Base-by-base conservation (phyloP, 2,888 invertebrate genomes). In the Pristionchus entomophagus region DNA sequence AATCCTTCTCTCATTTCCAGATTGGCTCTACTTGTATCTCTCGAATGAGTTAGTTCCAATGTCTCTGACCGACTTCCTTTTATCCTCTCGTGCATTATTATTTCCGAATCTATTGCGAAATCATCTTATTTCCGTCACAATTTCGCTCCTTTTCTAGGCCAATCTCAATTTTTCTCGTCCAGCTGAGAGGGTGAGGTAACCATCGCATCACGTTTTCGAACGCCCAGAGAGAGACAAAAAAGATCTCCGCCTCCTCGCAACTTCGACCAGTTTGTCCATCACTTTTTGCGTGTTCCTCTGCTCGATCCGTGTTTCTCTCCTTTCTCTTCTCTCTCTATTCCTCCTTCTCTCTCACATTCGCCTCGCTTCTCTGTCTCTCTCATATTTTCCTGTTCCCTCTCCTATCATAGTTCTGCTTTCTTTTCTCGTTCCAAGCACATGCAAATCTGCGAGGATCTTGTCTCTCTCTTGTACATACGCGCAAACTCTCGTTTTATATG, bases 321-420 rank as follows among this genome's bases (percentile, higher is more conserved):
- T 17, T 62, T 62, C 65, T 38, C 65, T 38, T 4, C 65, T 17
- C 65, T 38, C 65, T 65, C 65, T 65, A 35, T 26, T 38, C 38
- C 22, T 38, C 59, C 59, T 22, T 38, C 65, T 38, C 65, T 65
- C 35, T 65, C 65, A 10, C 38, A 2, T 6, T 65, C 38, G 35
- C 26, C 65, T 35, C 17, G 12, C 17, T 10, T 8, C 35, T 17
- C 65, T 5, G 29, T 10, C 10, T 29, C 59, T 59, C 59, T 53
- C 59, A 2, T 35, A 38, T 38, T 35, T 38, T 1, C 22, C 19
- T 35, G 19, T 38, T 65, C 65, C 38, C 65, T 35, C 65, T 65
- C 65, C 35, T 35, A 65, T 65, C 65, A 65, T n/a, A 65, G 65
- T 65, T 65, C 65, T 65, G 38, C 26, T 65, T 65, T 65, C 62